Conservation (phyloP, 35 echinoderm and acorn worm genomes). For the Patiria miniata region DNA sequence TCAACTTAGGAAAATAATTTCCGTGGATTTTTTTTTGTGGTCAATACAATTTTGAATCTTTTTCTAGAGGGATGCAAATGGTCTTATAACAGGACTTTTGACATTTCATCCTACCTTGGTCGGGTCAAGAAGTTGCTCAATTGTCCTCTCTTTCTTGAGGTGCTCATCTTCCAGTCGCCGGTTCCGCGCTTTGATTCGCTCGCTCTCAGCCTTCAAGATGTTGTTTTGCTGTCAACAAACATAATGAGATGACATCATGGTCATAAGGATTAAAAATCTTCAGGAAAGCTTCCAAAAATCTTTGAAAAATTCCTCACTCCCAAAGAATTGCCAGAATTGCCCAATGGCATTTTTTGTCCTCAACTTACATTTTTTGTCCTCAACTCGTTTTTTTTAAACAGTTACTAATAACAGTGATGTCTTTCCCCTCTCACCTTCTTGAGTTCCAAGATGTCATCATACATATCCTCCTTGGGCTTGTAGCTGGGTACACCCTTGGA, state of each 20-base stretch:
- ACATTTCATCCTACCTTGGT: slow-evolving; percentile 47
- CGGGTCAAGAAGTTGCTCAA: slow-evolving; percentile 91
- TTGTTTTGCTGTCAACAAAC: slow-evolving; percentile 73
- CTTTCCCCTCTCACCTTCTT: slow-evolving; percentile 73
- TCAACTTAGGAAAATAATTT: no score
- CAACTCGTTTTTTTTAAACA: background rate
- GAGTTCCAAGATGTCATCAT: slow-evolving; percentile 97
- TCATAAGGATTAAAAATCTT: background rate
- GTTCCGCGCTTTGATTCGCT: slow-evolving; percentile 78
- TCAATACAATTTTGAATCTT: no score
- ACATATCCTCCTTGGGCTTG: slow-evolving; percentile 96
- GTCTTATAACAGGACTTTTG: no score
- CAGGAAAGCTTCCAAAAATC: no score
- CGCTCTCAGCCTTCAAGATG: slow-evolving; percentile 70
- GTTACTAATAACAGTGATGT: background rate
- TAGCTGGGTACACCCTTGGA: slow-evolving; percentile 78
- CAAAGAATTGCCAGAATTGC: no score
- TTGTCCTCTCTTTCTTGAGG: slow-evolving; percentile 88
- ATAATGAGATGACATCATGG: background rate
- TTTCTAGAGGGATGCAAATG: no score
- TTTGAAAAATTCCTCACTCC: no score
- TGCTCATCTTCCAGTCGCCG: slow-evolving; percentile 90
- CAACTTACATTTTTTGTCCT: background rate
- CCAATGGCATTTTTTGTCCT: background rate
- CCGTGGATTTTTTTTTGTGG: no score